Conservation (phyloP, 2,888 invertebrate genomes). For the Mechanitis messenoides region DNA sequence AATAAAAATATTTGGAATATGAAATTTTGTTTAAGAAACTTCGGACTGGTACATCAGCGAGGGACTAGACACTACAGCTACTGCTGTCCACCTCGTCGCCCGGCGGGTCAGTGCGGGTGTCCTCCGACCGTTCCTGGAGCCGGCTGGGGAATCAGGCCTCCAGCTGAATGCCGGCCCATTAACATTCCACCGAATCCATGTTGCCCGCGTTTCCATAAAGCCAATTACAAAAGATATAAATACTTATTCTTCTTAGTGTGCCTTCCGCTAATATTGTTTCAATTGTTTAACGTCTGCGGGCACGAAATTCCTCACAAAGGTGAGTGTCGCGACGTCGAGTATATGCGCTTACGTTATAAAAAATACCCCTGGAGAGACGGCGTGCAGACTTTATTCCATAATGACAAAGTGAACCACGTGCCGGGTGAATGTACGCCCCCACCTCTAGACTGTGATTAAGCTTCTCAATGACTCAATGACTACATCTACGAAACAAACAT, state of each 20-base stretch:
- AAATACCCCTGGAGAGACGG: conserved; percentile 96
- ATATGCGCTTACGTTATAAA: conserved; percentile 85
- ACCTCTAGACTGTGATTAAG: conserved; percentile 51
- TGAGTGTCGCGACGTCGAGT: conserved; percentile 79
- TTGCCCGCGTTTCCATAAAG: conserved; percentile 46
- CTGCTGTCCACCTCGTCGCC: conserved; percentile 47
- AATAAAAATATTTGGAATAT: conserved; percentile 13
- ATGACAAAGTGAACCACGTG: conserved; percentile 80
- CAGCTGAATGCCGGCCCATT: conserved; percentile 45
- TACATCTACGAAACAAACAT: background rate
- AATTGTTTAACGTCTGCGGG: conserved; percentile 37
- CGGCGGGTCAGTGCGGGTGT: conserved; percentile 41
- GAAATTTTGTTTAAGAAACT: background rate
- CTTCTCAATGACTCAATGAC: conserved; percentile 11
- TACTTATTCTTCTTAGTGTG: conserved; percentile 47
- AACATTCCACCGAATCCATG: conserved; percentile 44
- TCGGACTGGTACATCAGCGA: conserved; percentile 3
- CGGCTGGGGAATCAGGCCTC: conserved; percentile 40
- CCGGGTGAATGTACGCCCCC: conserved; percentile 59
- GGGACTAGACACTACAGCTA: conserved; percentile 37
- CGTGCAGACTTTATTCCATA: conserved; percentile 88
- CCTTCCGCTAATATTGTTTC: conserved; percentile 52
- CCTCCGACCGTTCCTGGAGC: conserved; percentile 39
- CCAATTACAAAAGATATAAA: conserved; percentile 50
- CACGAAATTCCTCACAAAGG: conserved; percentile 39